These are phyloP conservation scores for Leucophenga maculata DNA, from an alignment of 2,888 invertebrate genomes.

Conservation along the genomic window DNA sequence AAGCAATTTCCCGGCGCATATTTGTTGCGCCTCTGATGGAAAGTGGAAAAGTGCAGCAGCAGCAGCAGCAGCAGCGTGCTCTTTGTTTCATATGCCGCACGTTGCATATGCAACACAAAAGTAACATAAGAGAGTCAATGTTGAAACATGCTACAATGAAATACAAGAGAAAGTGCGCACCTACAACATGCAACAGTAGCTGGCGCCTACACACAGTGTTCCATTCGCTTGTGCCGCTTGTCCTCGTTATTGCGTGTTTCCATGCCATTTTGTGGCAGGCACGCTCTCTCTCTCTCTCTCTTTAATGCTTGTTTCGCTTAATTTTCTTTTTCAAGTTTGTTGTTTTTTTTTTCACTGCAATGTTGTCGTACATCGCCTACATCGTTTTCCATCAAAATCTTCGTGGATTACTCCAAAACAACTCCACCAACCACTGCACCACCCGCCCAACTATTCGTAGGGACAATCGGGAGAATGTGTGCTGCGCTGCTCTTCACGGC, in stretches of 20 bases:
- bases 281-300: background rate
- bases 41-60: background rate
- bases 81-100: background rate
- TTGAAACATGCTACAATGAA: background rate
- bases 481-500: constrained; percentile 49
- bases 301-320: constrained; percentile 3
- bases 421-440: background rate
- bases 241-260: constrained; percentile 32
- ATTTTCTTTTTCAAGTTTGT: background rate
- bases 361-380: background rate
- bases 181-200: constrained; percentile 26
- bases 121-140: background rate
- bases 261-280: background rate
- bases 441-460: background rate
- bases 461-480: background rate
- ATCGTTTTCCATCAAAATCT: background rate
- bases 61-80: background rate
- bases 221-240: constrained; percentile 32
- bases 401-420: background rate
- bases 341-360: background rate
- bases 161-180: background rate
- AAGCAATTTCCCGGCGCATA: background rate
- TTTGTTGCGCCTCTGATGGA: constrained; percentile 13
- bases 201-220: constrained; percentile 16
- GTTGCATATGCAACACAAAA: background rate